Evolutionary conservation across 1,140 invertebrate species (phyloP), one percentile per base, ranked within the genome.

Genomic region (Odontomachus brunneus): DNA sequence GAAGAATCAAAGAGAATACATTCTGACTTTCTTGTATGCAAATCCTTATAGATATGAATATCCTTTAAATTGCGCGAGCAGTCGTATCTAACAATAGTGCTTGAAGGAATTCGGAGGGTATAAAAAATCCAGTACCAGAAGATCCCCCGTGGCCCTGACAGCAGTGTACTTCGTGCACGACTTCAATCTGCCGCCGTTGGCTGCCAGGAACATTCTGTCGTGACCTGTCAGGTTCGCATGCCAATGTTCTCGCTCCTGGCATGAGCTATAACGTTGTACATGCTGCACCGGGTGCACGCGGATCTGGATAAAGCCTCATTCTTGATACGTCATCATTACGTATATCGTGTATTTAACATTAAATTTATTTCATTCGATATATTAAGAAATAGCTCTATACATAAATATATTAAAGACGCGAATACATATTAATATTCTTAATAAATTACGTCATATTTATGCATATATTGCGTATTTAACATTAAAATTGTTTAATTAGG

Each of bases 141-240:
- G 33, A 69, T 81, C 38, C 26, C 22, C 15, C 24, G 60, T 19
- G 72, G 44, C 15, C 57, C 17, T 66, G 84, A 78, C 84, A 72
- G 63, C 57, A 69, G 29, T 44, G 53, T 17, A 49, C n/a, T 73
- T 75, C 48, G 73, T 75, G 69, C 80, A 49, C 57, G 60, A 76
- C 62, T 84, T 65, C 65, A 38, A 86, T 89, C 84, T 84, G 55
- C 59, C 49, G 44, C 55, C 57, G 83, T 82, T 80, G 51, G 78
- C 76, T 80, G 65, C 57, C 59, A 78, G 59, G 65, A 75, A 75
- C 63, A 63, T 63, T 75, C 84, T 82, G 82, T 83, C 87, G 88
- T 88, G 88, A 88, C 88, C 87, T 82, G 84, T 87, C 84, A 89
- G 78, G 69, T 86, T 84, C 83, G 84, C 87, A 87, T 84, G 76